Conservation (phyloP, 2,888 invertebrate genomes). For the Neocrepidodera transversa region DNA sequence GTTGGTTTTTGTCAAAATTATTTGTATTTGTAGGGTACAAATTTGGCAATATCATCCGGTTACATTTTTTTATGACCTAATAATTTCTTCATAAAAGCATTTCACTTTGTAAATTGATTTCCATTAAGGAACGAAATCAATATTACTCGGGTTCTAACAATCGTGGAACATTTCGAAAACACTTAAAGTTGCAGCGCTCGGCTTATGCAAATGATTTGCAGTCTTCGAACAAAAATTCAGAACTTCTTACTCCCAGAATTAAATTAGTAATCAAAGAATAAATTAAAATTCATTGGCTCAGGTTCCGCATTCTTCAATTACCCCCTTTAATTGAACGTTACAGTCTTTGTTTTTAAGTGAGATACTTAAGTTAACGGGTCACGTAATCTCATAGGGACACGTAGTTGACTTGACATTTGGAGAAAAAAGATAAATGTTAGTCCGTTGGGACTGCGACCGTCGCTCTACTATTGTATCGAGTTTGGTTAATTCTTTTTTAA, state of each 20-base stretch:
- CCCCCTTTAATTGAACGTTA: slow-evolving; percentile 46
- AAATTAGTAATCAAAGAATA: slow-evolving; percentile 46
- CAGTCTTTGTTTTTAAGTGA: slow-evolving; percentile 37
- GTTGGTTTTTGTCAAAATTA: too few species aligned
- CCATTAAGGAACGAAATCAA: too few species aligned
- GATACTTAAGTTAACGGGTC: slow-evolving; percentile 36
- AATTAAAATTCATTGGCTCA: slow-evolving; percentile 50
- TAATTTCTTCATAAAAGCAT: too few species aligned
- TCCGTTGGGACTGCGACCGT: slow-evolving; percentile 9
- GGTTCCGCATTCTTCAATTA: slow-evolving; percentile 48
- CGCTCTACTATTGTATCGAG: slow-evolving; percentile 11
- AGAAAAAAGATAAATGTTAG: slow-evolving; percentile 20
- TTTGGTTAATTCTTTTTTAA: background rate
- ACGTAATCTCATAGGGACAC: slow-evolving; percentile 40
- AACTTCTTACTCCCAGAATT: slow-evolving; percentile 39
- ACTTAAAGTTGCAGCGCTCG: slow-evolving; percentile 22
- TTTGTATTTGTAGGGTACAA: too few species aligned
- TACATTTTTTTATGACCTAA: too few species aligned
- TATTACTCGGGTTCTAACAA: slow-evolving; percentile 21
- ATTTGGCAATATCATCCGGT: too few species aligned
- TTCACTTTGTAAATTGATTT: too few species aligned
- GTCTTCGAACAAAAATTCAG: slow-evolving; percentile 35
- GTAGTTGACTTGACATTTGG: slow-evolving; percentile 33
- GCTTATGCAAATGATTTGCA: slow-evolving; percentile 37
- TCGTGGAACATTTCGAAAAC: slow-evolving; percentile 21